A percentile compares a stretch with the other conserved stretches of the same genome.
These are phyloP conservation scores for Melanerpes aurifrons DNA, from an alignment of 2,113 vertebrate genomes.

Conservation along the genomic window DNA sequence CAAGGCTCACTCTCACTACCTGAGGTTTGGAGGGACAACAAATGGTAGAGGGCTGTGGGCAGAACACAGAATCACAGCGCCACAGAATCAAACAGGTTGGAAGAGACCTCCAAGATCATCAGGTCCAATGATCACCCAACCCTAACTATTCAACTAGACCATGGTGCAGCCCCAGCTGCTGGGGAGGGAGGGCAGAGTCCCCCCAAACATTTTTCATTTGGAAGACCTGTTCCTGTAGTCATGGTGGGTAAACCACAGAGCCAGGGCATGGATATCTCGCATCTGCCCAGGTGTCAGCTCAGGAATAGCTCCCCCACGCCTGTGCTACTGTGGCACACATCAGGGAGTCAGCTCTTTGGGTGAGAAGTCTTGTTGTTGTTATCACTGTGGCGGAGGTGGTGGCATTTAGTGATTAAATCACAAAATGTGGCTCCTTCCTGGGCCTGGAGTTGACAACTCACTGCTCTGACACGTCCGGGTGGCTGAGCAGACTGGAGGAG, in stretches of 20 bases:
- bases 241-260: not conserved
- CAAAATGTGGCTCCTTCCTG: not conserved
- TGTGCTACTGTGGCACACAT: rapidly evolving
- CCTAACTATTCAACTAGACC: no score
- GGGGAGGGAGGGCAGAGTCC: not conserved
- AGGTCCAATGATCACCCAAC: no score
- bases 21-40: not conserved
- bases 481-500: not conserved
- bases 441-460: not conserved
- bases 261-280: rapidly evolving
- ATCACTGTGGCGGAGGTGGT: not conserved
- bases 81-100: no score
- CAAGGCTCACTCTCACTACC: rapidly evolving
- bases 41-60: not conserved
- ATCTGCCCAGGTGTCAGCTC: rapidly evolving
- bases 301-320: not conserved
- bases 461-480: rapidly evolving
- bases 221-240: not conserved
- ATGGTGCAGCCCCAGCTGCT: not conserved
- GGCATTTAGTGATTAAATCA: not conserved
- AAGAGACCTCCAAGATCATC: no score
- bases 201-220: not conserved
- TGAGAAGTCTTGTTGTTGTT: not conserved
- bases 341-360: not conserved
- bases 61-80: rapidly evolving